Evolutionary conservation across 1,140 invertebrate genomes (phyloP), one percentile per base, ranked within the genome.

Genomic region (Ceratosolen solmsi): DNA sequence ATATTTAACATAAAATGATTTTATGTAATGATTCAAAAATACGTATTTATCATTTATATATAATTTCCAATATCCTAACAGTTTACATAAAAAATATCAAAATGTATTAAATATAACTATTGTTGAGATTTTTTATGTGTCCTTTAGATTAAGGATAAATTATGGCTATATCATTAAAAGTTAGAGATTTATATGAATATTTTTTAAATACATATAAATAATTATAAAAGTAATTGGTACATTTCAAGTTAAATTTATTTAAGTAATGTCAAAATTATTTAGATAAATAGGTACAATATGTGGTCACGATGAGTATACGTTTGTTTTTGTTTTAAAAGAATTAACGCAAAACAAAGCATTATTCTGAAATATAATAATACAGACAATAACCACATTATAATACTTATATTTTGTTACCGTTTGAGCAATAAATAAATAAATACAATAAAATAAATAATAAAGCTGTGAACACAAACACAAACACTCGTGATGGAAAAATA

Each of bases 381-480:
- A 82, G 36, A 33, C 22, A 38, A 68, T 68, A 68, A 83, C 22
- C 46, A 75, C 74, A 63, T 63, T 68, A 68, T 68, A 68, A 68
- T 68, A 68, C 63, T 38, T 68, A 38, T 56, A 71, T 27, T 63
- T 13, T 76, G 38, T 76, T 30, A 75, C 49, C 33, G 27, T 22
- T 58, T 56, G 20, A 51, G 51, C 68, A n/a, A n/a, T n/a, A n/a
- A n/a, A n/a, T n/a, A n/a, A n/a, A n/a, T n/a, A n/a, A n/a, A n/a
- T n/a, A n/a, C n/a, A 30, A 56, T 46, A 77, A 63, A 78, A 80
- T 70, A 68, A 78, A 65, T 72, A 72, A 33, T 72, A 11, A 76
- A 76, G 81, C 72, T 79, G 78, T 79, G 78, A 79, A 73, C 54
- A 63, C 56, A 77, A 78, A 78, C 76, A 73, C 81, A 72, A 60